Percentiles rank a stretch among this genome's conserved stretches.
These are phyloP conservation scores for Phania funesta DNA, from an alignment of 2,888 invertebrate genomes.

Conservation along the genomic window DNA sequence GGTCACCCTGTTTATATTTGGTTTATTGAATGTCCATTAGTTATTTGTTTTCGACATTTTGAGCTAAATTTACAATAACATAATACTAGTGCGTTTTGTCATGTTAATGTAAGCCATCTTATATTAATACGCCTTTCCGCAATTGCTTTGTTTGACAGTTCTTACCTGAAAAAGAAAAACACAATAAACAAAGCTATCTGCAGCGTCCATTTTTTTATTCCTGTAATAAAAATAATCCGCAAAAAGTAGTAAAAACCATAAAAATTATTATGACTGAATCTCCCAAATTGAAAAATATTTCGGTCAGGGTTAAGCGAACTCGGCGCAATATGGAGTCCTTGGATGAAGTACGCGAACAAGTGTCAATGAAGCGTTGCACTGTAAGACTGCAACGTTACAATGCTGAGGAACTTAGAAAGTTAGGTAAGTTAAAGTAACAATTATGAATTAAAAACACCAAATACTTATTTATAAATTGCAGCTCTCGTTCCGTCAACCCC, in stretches of 20 bases:
- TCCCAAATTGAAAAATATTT: constrained; percentile 59
- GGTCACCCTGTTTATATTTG: too few species aligned
- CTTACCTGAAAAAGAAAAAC: constrained; percentile 33
- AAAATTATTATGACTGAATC: constrained; percentile 43
- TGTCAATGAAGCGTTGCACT: constrained; percentile 60
- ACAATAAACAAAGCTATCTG: constrained; percentile 47
- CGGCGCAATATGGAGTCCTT: constrained; percentile 48
- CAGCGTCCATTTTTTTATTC: constrained; percentile 39
- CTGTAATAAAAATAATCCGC: too few species aligned
- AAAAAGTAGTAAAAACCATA: background rate
- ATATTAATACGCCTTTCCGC: too few species aligned
- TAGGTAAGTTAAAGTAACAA: constrained; percentile 33
- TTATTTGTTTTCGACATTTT: too few species aligned
- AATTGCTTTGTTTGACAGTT: too few species aligned
- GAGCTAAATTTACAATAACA: too few species aligned
- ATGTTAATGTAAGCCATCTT: too few species aligned
- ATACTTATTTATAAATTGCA: background rate
- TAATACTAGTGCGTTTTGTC: too few species aligned
- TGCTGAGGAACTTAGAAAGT: constrained; percentile 53
- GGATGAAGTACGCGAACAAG: constrained; percentile 59
- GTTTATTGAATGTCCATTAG: too few species aligned
- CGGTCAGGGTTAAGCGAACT: constrained; percentile 53
- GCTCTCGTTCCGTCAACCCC: constrained; percentile 42
- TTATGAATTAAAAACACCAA: background rate
- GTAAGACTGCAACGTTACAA: constrained; percentile 59